A percentile compares a stretch with the other conserved stretches of the same genome.
phyloP scores from a whole-genome alignment of 2,113 vertebrate genomes.

The Ptyas mucosa region DNA sequence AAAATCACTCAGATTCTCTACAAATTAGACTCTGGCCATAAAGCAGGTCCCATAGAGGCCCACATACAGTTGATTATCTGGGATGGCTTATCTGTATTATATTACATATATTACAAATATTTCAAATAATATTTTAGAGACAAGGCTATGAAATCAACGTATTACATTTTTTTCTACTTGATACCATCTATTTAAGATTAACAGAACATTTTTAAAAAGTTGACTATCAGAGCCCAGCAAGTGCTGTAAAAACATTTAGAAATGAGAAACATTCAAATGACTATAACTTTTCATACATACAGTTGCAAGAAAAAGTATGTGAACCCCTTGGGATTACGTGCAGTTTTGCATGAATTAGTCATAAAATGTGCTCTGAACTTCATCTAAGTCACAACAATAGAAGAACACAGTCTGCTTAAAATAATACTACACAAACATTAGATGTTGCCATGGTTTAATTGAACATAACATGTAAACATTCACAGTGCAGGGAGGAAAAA shows the following conservation, averaged over 20 bases:
- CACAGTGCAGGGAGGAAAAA: no score
- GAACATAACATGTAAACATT: no score
- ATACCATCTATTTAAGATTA: neutral
- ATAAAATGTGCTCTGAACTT: no score
- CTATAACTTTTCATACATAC: slow-evolving; percentile 8
- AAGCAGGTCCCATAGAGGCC: neutral
- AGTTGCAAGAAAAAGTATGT: no score
- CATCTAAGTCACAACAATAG: no score
- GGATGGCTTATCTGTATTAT: neutral
- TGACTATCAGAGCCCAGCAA: neutral
- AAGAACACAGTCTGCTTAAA: no score
- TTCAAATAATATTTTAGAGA: neutral
- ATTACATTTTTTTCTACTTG: neutral
- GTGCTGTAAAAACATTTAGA: neutral
- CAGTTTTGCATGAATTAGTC: no score
- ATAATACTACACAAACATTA: no score
- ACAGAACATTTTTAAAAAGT: neutral
- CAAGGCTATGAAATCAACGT: neutral
- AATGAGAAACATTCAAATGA: neutral
- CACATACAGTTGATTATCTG: neutral
- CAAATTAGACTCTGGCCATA: neutral
- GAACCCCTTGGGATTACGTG: no score
- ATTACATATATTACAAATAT: neutral
- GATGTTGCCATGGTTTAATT: no score
- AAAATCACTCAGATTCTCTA: neutral